Conservation (phyloP, 1,140 invertebrate genomes). For the Zaprionus taronus region DNA sequence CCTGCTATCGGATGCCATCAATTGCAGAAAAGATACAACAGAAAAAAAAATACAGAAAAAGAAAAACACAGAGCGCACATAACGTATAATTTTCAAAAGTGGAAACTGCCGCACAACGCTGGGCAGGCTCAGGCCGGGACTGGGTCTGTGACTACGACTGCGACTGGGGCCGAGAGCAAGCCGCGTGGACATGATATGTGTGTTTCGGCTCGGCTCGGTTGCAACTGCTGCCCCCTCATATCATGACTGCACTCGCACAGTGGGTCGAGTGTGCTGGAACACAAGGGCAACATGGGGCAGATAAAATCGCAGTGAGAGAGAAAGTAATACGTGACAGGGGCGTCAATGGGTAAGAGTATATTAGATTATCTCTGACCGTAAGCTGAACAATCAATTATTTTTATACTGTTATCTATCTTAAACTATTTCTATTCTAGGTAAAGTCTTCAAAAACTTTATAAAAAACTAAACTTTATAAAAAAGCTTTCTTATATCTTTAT, state of each 20-base stretch:
- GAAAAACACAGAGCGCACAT: slow-evolving; percentile 53
- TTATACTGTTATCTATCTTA: no score
- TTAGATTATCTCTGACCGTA: neutral
- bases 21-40: slow-evolving; percentile 67
- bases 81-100: slow-evolving; percentile 82
- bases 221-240: slow-evolving; percentile 60
- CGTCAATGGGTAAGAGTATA: neutral
- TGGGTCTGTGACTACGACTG: neutral
- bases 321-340: neutral
- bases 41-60: slow-evolving; percentile 12
- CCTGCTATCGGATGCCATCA: slow-evolving; percentile 80
- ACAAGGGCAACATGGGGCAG: neutral
- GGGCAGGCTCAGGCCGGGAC: slow-evolving; percentile 48
- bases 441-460: neutral
- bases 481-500: no score
- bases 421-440: neutral
- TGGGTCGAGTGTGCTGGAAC: slow-evolving; percentile 16
- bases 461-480: no score
- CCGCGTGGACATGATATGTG: slow-evolving; percentile 48
- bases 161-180: neutral
- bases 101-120: slow-evolving; percentile 68
- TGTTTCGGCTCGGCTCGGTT: slow-evolving; percentile 14
- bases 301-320: neutral
- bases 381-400: neutral
- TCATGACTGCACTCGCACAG: slow-evolving; percentile 55